A percentile compares a stretch with the other conserved stretches of the same genome.
phyloP scores from a whole-genome alignment of 2,113 vertebrate species.

The Malurus elegans region DNA sequence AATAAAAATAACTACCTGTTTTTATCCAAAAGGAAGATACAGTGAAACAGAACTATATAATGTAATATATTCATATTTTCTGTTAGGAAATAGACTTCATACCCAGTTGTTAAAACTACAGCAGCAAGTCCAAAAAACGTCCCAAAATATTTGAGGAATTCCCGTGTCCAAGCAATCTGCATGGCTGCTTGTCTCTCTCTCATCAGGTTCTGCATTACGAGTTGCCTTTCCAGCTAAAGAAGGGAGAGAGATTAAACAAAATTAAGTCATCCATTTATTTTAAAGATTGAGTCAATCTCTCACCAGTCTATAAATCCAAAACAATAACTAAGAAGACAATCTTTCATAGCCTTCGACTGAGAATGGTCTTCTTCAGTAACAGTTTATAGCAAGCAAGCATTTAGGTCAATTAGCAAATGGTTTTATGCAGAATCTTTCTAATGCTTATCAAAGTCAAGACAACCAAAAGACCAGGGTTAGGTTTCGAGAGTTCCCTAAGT shows the following conservation, averaged over 20 bases:
- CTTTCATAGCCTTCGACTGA: background rate
- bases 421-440: background rate
- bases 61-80: background rate
- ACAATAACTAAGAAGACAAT: background rate
- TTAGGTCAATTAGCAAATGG: background rate
- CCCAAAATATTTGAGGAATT: conserved; percentile 88
- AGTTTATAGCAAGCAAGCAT: background rate
- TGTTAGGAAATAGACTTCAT: background rate
- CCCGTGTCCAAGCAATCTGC: conserved; percentile 87
- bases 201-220: conserved; percentile 89
- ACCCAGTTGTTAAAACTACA: conserved; percentile 78
- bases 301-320: background rate
- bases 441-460: background rate
- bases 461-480: background rate
- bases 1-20: background rate
- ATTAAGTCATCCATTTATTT: background rate
- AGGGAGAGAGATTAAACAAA: conserved; percentile 8
- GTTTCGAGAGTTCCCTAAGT: background rate
- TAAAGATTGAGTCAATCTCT: background rate
- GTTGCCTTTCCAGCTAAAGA: conserved; percentile 86
- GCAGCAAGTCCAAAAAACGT: conserved; percentile 77
- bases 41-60: background rate
- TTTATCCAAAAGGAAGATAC: background rate
- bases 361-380: background rate
- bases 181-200: conserved; percentile 87